These are phyloP conservation scores for Nomada goodeniana DNA, from an alignment of 2,888 invertebrate species.

Conservation along the genomic window DNA sequence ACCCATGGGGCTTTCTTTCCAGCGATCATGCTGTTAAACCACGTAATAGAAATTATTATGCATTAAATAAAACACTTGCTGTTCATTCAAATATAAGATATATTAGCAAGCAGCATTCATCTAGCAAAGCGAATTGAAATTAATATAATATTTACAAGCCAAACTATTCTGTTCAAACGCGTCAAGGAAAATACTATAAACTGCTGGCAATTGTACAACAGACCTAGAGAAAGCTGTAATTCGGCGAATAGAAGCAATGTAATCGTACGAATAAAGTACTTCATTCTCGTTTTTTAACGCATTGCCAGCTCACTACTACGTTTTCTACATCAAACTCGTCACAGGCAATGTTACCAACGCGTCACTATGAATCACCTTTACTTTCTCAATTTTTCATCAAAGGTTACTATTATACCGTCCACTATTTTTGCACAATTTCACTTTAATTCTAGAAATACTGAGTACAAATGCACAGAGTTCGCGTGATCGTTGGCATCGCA, in stretches of 20 bases:
- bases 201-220: not conserved
- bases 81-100: not conserved
- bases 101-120: not conserved
- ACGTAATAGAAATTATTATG: not conserved
- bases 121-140: not conserved
- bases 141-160: not conserved
- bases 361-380: not conserved
- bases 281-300: not conserved
- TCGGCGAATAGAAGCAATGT: not conserved
- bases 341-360: not conserved
- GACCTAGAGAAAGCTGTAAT: not conserved
- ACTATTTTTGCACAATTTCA: not conserved
- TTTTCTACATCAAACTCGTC: not conserved
- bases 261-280: not conserved
- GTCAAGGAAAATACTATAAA: too few species aligned
- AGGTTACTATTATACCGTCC: too few species aligned
- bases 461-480: too few species aligned
- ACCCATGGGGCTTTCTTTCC: slow-evolving; percentile 12
- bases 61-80: not conserved
- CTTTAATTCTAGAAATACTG: not conserved
- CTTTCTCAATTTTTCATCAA: not conserved
- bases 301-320: not conserved
- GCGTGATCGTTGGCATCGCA: too few species aligned
- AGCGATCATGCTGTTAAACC: not conserved
- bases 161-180: too few species aligned